Evolutionary conservation across 2,113 vertebrate genomes (phyloP), one percentile per base, ranked within the genome.

Genomic region (Physeter macrocephalus): DNA sequence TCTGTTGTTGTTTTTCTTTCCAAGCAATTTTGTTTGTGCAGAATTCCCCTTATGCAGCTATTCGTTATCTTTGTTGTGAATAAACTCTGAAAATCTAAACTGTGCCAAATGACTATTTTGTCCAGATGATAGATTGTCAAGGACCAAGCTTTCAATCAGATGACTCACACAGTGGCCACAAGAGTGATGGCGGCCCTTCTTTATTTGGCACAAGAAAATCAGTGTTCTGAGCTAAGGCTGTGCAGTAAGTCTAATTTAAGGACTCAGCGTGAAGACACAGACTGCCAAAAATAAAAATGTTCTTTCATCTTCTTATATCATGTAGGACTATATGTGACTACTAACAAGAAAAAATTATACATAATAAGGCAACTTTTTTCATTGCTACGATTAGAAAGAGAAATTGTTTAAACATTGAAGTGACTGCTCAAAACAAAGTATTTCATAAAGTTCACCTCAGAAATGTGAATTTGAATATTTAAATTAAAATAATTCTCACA

Each of bases 21-120:
- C 43, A 77, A 83, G 87, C n/a, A 82, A 71, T 61, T 83, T 11
- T 2, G 1, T 29, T 62, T 61, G 41, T 87, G 75, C 90, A 39
- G 66, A 67, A 90, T 62, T 77, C 14, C 46, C 64, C 52, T 93
- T 59, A 49, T 4, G 21, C 11, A 93, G 95, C 43, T 95, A 78
- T 89, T 90, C 43, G 39, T 72, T 74, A 84, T 36, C 85, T 59
- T 66, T 59, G 36, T 62, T 41, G 57, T 88, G 82, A 91, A 69
- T 74, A 34, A 92, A 83, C 75, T 75, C 88, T 86, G 46, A 97
- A 88, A 93, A 97, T 74, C 36, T 25, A 64, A 88, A 94, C 69
- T 75, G 46, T 80, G 87, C 84, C 67, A 86, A 96, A 92, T 89
- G 52, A 94, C 61, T 89, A 67, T 83, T 93, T 96, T 95, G 39